Evolutionary conservation across 2,797 vertebrate genomes (phyloP).

Genomic region (Halcyon leucocephala): DNA sequence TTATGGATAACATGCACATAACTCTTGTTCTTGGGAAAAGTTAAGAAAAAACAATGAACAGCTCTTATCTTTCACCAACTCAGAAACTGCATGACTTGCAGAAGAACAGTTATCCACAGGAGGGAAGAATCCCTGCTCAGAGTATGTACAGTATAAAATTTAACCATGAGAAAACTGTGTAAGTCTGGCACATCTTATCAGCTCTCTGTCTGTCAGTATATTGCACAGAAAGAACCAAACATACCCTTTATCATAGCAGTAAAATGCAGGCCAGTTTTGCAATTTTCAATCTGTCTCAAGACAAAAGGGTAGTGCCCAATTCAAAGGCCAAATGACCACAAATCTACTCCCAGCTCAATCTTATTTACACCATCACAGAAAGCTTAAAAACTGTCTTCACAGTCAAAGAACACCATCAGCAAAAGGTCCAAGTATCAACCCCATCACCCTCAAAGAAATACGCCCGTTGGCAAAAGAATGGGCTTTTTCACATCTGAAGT

Average conservation of each 20-base stretch:
- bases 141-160: background rate
- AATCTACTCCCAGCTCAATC: background rate
- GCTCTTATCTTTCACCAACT: background rate
- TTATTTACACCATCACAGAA: background rate
- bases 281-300: background rate
- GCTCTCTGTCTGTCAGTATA: background rate
- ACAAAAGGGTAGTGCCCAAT: background rate
- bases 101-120: background rate
- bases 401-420: background rate
- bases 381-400: background rate
- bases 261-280: background rate
- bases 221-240: background rate
- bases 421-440: background rate
- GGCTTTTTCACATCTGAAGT: background rate
- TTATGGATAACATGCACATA: too few species aligned
- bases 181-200: background rate
- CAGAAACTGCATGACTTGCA: background rate
- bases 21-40: too few species aligned
- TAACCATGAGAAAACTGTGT: background rate
- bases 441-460: background rate
- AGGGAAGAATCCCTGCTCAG: background rate
- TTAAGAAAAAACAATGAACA: background rate
- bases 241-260: background rate
- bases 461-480: background rate
- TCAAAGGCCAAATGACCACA: background rate